Base-by-base conservation (phyloP, 2,797 vertebrate species). In the Caiman crocodilus region DNA sequence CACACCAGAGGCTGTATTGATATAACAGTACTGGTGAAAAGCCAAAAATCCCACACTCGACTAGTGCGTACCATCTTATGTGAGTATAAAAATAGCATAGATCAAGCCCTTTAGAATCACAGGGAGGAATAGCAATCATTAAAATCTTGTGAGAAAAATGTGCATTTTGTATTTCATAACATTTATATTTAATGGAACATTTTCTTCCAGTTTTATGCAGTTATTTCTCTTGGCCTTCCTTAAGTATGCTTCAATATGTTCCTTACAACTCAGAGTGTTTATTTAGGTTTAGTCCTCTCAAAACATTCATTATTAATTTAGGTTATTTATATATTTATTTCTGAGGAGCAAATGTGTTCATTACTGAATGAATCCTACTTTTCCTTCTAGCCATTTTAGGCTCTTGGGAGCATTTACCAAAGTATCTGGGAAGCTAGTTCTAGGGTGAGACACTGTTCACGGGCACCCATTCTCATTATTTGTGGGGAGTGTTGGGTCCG, bases 301-400 rank as follows among this genome's bases (percentile, higher is more conserved):
- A 95, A 90, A 65, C 89, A 90, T 95, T 97, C 94, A 95, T 93
- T 90, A 93, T 93, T 95, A 82, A 96, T 96, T 96, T 94, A 96
- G 84, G 69, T 83, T 85, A 71, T 89, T 95, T 96, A 88, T 89
- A 92, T 94, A 94, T 95, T 94, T 96, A 92, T 95, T 95, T 94
- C 94, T 93, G 61, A 85, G 71, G 94, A 94, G 71, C 61, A 85
- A 96, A 90, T 93, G 42, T 50, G 42, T 50, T 50, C 92, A 84
- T 90, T 79, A 92, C 76, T 0, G 0, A 91, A 83, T 89, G 91
- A 91, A 95, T 93, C 83, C 81, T 65, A 14, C 14, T 81, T 92
- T 77, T 95, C 82, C 88, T 94, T 91, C 91, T 82, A 84, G 42
- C 88, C 55, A 2, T 30, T 61, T 90, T 93, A 90, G 80, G 61